phyloP scores from a whole-genome alignment of 2,797 vertebrate genomes.

The Scleropages formosus region DNA sequence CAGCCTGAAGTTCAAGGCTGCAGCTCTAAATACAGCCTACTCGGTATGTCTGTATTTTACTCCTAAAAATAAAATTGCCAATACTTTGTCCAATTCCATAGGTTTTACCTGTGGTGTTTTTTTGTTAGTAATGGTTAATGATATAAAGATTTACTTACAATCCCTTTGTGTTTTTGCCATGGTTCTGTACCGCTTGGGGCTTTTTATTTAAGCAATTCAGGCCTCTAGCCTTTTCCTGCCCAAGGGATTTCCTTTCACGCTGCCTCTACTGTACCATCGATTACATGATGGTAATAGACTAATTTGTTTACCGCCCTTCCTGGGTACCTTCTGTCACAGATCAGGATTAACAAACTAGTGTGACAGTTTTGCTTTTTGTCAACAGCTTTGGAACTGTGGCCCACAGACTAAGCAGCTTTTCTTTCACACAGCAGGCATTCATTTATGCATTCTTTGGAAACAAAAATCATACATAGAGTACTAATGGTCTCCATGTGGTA shows the following conservation, averaged over 20 bases:
- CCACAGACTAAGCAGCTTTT: conserved; percentile 8
- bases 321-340: background rate
- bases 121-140: too few relatives aligned
- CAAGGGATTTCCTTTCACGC: conserved; percentile 1
- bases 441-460: background rate
- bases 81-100: too few relatives aligned
- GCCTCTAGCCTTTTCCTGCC: conserved; percentile 24
- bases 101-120: too few relatives aligned
- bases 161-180: background rate
- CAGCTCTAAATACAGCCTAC: too few relatives aligned
- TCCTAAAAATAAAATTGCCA: too few relatives aligned
- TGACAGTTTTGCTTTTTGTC: background rate
- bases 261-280: background rate
- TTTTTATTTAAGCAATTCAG: background rate
- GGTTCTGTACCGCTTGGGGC: background rate
- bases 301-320: background rate
- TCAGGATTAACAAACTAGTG: conserved; percentile 19
- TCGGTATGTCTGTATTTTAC: too few relatives aligned
- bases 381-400: conserved; percentile 30
- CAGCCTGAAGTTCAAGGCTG: too few relatives aligned
- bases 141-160: too few relatives aligned
- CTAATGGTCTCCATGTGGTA: too few relatives aligned
- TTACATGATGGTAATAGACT: conserved; percentile 4
- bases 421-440: background rate
- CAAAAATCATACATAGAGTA: too few relatives aligned